Conservation (phyloP, 2,113 vertebrate species). For the Benitochromis conjunctus region DNA sequence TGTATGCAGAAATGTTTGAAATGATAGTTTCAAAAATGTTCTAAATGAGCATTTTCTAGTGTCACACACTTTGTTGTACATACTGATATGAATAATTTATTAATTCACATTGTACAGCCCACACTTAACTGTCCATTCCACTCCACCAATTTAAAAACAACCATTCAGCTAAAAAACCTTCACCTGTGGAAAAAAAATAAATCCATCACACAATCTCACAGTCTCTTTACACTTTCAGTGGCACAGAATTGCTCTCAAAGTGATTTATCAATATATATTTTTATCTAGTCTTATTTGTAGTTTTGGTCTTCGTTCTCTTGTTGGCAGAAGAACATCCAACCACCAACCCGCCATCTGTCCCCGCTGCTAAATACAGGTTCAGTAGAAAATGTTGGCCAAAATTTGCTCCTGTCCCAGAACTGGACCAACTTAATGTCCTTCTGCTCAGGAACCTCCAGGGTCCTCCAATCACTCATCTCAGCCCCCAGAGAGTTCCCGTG, state of each 20-base stretch:
- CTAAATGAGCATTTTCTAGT: not conserved
- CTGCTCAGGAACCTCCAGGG: constrained; percentile 28
- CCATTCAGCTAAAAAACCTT: constrained; percentile 51
- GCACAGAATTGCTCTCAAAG: constrained; percentile 7
- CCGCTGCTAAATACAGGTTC: constrained; percentile 55
- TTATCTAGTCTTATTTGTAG: constrained; percentile 46
- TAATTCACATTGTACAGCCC: constrained; percentile 71
- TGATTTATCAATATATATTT: constrained; percentile 28
- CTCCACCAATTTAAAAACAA: constrained; percentile 57
- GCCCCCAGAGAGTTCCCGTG: constrained; percentile 20
- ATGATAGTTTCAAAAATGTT: not conserved
- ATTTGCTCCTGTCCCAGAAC: constrained; percentile 34
- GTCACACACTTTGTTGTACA: constrained; percentile 45
- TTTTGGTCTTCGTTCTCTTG: constrained; percentile 60
- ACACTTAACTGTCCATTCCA: constrained; percentile 49
- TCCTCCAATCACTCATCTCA: constrained; percentile 32
- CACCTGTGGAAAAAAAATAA: constrained; percentile 3
- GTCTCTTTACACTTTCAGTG: constrained; percentile 13
- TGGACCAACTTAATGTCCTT: constrained; percentile 40
- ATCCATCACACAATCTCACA: not conserved
- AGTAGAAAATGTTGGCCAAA: constrained; percentile 55
- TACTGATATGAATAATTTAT: constrained; percentile 78
- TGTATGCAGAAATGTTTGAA: not conserved
- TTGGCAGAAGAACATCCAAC: constrained; percentile 22
- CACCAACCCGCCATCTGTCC: constrained; percentile 29